Evolutionary conservation across 2,888 invertebrate species (phyloP).

Genomic region (Rhagonycha lutea): DNA sequence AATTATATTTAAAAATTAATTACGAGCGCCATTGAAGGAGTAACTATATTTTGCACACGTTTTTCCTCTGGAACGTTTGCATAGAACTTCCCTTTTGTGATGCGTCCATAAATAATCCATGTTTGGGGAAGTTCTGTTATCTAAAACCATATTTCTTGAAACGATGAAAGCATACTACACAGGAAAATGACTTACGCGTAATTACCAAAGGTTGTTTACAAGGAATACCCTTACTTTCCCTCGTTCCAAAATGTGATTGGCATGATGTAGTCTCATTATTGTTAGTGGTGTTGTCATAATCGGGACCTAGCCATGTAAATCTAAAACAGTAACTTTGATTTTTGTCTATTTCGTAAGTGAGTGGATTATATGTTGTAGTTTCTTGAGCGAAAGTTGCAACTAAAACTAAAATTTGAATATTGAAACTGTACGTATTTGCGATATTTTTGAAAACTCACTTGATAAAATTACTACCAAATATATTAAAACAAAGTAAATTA

Average conservation of each 20-base stretch:
- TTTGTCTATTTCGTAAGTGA: background rate
- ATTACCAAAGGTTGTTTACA: slow-evolving; percentile 67
- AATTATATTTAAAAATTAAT: slow-evolving; percentile 35
- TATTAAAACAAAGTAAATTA: background rate
- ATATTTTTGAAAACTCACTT: background rate
- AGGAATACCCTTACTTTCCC: slow-evolving; percentile 55
- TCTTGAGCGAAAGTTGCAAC: background rate
- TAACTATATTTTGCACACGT: slow-evolving; percentile 69
- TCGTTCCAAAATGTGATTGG: slow-evolving; percentile 44
- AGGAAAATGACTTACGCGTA: slow-evolving; percentile 58
- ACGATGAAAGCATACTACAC: background rate
- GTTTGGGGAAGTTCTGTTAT: slow-evolving; percentile 66
- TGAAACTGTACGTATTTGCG: background rate
- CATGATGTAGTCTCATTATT: slow-evolving; percentile 52
- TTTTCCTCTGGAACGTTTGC: slow-evolving; percentile 62
- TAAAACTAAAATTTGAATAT: background rate
- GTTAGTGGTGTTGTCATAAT: slow-evolving; percentile 61
- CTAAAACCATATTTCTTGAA: slow-evolving; percentile 49
- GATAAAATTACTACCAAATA: background rate
- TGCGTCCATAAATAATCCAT: slow-evolving; percentile 64
- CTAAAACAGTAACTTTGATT: slow-evolving; percentile 62
- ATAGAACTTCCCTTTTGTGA: slow-evolving; percentile 59
- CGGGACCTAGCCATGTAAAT: slow-evolving; percentile 72
- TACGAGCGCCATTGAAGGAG: slow-evolving; percentile 65
- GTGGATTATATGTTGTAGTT: background rate